Evolutionary conservation across 2,113 vertebrate species (phyloP).

Genomic region (Aptenodytes patagonicus): DNA sequence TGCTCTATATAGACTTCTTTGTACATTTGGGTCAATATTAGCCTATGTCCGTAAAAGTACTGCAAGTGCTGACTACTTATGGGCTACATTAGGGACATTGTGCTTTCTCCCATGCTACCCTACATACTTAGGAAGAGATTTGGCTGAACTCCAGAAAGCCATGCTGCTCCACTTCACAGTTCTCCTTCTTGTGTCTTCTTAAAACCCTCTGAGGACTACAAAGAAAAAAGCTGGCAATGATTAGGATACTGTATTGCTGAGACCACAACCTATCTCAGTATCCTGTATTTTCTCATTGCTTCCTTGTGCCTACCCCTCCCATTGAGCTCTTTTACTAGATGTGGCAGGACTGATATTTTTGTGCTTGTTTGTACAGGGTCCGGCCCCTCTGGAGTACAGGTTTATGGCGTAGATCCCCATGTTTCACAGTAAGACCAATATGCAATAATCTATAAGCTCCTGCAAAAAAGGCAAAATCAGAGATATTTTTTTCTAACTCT

Average conservation of each 20-base stretch:
- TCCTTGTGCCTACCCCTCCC: neutral
- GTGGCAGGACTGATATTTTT: neutral
- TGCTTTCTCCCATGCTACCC: neutral
- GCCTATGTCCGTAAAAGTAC: neutral
- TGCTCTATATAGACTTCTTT: neutral
- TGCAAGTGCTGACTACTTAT: neutral
- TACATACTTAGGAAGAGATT: neutral
- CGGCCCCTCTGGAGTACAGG: fast-evolving
- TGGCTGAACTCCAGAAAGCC: neutral
- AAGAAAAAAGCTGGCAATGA: neutral
- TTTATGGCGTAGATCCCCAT: neutral
- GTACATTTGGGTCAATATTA: neutral
- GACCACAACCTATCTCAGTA: neutral
- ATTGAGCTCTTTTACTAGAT: neutral
- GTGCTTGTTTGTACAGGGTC: neutral
- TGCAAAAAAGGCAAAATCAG: neutral
- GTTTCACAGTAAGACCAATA: neutral
- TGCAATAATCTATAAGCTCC: neutral
- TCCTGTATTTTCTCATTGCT: neutral
- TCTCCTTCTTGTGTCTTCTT: neutral
- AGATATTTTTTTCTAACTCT: neutral
- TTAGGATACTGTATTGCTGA: neutral
- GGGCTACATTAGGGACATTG: neutral
- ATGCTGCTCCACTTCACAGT: neutral
- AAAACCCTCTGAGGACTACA: neutral